Percentiles rank a stretch among this genome's conserved stretches.
Evolutionary conservation across 2,113 vertebrate species (phyloP).

Genomic region (Illadopsis cleaveri): DNA sequence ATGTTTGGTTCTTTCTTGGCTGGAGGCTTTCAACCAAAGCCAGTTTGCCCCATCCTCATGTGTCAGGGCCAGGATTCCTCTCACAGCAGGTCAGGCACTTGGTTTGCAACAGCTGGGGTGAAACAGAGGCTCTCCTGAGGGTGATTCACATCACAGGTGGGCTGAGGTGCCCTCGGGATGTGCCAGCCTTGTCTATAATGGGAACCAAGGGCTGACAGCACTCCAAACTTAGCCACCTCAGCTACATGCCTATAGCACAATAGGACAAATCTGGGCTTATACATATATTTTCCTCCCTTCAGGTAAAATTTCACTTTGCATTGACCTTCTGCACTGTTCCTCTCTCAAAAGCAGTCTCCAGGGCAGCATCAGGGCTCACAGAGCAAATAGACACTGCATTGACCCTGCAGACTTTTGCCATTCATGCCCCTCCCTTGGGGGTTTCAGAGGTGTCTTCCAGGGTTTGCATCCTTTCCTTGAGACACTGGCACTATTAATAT

Average conservation of each 20-base stretch:
- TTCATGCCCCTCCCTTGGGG: neutral
- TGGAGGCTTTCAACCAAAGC: neutral
- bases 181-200: neutral
- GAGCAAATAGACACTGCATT: neutral
- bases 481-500: neutral
- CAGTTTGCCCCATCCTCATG: neutral
- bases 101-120: neutral
- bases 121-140: neutral
- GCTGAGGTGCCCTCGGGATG: neutral
- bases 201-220: neutral
- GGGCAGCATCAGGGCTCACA: neutral
- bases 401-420: neutral
- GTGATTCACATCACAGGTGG: neutral
- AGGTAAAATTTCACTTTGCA: constrained; percentile 46
- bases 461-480: neutral
- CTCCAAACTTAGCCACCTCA: neutral
- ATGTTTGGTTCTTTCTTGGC: neutral
- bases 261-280: neutral
- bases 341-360: constrained; percentile 20
- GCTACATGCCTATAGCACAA: neutral
- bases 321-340: constrained; percentile 20
- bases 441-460: neutral
- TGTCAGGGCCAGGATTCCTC: neutral
- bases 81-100: fast-evolving
- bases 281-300: constrained; percentile 4